Conservation (phyloP, 2,888 invertebrate genomes). For the Isoperla grammatica region DNA sequence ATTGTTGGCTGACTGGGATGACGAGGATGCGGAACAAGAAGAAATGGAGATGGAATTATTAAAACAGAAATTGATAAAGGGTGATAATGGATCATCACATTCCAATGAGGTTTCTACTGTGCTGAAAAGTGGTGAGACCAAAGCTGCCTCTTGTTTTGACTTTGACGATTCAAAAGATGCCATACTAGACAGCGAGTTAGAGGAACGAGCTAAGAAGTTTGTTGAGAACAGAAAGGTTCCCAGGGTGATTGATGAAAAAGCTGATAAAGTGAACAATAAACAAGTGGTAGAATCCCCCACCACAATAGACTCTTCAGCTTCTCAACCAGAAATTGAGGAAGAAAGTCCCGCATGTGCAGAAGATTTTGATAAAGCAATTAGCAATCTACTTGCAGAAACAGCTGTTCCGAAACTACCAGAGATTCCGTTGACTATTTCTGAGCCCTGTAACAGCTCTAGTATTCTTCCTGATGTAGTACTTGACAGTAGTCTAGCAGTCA, state of each 20-base stretch:
- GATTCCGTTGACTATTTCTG: conserved; percentile 2
- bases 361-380: conserved; percentile 41
- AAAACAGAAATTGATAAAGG: conserved; percentile 27
- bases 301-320: conserved; percentile 38
- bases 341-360: neutral
- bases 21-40: conserved; percentile 51
- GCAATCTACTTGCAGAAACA: conserved; percentile 43
- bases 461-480: conserved; percentile 20
- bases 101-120: neutral
- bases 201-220: conserved; percentile 42
- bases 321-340: conserved; percentile 39
- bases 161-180: conserved; percentile 67
- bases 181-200: conserved; percentile 45
- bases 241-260: conserved; percentile 44
- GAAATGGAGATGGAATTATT: conserved; percentile 30
- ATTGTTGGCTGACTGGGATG: conserved; percentile 73
- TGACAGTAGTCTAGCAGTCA: neutral
- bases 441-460: neutral
- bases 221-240: conserved; percentile 57
- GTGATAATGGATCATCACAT: neutral
- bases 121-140: conserved; percentile 12
- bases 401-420: conserved; percentile 23
- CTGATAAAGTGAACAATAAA: conserved; percentile 33
- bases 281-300: conserved; percentile 36
- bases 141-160: conserved; percentile 63